Percentiles rank a stretch among this genome's conserved stretches.
These are phyloP conservation scores for Steinernema khuongi DNA, from an alignment of 1,140 invertebrate genomes.

Conservation along the genomic window DNA sequence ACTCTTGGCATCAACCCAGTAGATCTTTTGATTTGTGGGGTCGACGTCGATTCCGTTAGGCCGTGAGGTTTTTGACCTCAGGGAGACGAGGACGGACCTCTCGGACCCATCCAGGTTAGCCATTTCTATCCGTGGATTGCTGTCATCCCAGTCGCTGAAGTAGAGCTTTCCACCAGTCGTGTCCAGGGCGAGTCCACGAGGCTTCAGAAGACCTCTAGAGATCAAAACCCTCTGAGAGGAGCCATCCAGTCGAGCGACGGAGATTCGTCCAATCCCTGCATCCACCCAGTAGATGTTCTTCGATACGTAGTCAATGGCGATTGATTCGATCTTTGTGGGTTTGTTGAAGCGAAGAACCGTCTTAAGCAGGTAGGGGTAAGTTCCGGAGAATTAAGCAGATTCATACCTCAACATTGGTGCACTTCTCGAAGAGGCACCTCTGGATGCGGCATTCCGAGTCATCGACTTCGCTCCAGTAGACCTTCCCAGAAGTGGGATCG, in stretches of 20 bases:
- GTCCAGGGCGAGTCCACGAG: constrained; percentile 27
- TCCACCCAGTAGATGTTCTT: constrained; percentile 32
- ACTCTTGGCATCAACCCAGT: constrained; percentile 5
- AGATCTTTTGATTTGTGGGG: not conserved
- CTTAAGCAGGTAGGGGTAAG: not conserved
- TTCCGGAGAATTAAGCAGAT: not conserved
- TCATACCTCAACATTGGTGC: not conserved
- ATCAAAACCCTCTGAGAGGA: constrained; percentile 22
- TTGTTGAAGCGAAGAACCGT: not conserved
- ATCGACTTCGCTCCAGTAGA: constrained; percentile 3
- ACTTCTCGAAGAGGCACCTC: not conserved
- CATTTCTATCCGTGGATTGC: constrained; percentile 27
- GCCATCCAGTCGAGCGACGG: constrained; percentile 16
- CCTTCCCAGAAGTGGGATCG: constrained; percentile 21
- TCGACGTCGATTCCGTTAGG: constrained; percentile 23
- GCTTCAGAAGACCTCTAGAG: constrained; percentile 18
- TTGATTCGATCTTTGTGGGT: not conserved
- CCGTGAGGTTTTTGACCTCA: not conserved
- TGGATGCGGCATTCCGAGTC: not conserved
- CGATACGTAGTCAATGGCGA: constrained; percentile 8
- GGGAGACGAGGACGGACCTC: constrained; percentile 17
- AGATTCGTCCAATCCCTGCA: constrained; percentile 22
- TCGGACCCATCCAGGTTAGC: constrained; percentile 29
- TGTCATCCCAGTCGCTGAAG: constrained; percentile 27
- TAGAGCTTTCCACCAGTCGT: constrained; percentile 21